Evolutionary conservation across 2,888 invertebrate genomes (phyloP).

Genomic region (Pheosia tremula): DNA sequence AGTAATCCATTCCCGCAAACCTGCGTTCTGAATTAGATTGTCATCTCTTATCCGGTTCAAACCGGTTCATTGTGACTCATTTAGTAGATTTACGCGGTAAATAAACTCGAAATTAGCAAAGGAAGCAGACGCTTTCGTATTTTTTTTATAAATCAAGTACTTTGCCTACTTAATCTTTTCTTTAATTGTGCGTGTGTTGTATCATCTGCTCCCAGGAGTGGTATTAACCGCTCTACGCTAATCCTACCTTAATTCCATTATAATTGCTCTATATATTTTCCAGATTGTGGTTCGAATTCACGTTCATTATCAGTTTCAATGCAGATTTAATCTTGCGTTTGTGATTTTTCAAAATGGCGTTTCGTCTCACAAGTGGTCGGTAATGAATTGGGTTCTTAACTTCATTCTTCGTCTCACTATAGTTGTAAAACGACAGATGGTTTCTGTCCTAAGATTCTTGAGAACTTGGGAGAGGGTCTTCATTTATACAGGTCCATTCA

Average conservation of each 20-base stretch:
- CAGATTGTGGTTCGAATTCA: neutral
- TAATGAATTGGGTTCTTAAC: neutral
- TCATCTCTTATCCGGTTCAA: constrained; percentile 65
- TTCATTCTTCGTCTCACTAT: neutral
- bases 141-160: constrained; percentile 31
- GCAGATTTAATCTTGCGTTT: constrained; percentile 6
- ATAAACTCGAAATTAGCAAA: constrained; percentile 40
- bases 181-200: constrained; percentile 40
- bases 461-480: too few relatives aligned
- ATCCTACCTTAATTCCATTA: neutral
- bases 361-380: neutral
- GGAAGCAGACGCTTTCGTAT: constrained; percentile 28
- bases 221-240: constrained; percentile 29
- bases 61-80: constrained; percentile 33
- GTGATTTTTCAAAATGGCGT: neutral
- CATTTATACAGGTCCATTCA: too few relatives aligned
- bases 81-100: constrained; percentile 25
- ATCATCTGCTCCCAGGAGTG: constrained; percentile 39
- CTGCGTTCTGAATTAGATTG: constrained; percentile 74
- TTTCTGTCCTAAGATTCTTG: neutral
- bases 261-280: constrained; percentile 7
- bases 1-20: constrained; percentile 59
- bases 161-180: constrained; percentile 27
- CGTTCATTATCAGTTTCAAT: constrained; percentile 4
- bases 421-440: neutral